A percentile compares a stretch with the other conserved stretches of the same genome.
phyloP scores from a whole-genome alignment of 1,140 invertebrate genomes.

The Pteromalus puparum region DNA sequence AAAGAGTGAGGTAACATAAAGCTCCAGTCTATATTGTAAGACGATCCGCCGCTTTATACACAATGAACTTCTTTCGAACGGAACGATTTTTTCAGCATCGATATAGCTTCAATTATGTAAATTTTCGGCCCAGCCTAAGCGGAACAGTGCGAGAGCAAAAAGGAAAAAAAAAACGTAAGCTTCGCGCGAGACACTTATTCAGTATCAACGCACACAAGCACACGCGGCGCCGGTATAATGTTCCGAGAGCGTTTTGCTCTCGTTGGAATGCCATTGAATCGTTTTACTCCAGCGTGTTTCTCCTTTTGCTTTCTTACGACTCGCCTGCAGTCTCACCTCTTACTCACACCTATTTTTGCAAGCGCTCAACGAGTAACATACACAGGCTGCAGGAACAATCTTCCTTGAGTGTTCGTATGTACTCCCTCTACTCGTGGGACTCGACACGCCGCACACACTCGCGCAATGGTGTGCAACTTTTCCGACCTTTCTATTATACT shows the following conservation, averaged over 20 bases:
- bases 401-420: too few species aligned
- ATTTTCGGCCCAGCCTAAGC: neutral
- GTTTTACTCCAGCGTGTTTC: slow-evolving; percentile 58
- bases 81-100: neutral
- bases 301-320: slow-evolving; percentile 55
- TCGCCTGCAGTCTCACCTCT: slow-evolving; percentile 46
- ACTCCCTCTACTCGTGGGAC: too few species aligned
- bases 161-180: too few species aligned
- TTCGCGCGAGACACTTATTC: slow-evolving; percentile 49
- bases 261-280: slow-evolving; percentile 64
- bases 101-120: neutral
- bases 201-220: slow-evolving; percentile 62
- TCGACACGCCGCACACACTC: too few species aligned
- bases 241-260: slow-evolving; percentile 61
- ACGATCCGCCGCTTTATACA: too few species aligned
- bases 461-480: too few species aligned
- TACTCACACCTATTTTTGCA: slow-evolving; percentile 47
- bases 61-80: neutral
- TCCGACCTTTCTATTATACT: too few species aligned
- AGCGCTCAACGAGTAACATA: slow-evolving; percentile 1
- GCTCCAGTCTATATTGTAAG: too few species aligned
- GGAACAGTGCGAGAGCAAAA: neutral
- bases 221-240: slow-evolving; percentile 54
- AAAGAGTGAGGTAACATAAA: neutral
- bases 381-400: neutral